Evolutionary conservation across 2,797 vertebrate genomes (phyloP).

Genomic region (Cynopterus sphinx): DNA sequence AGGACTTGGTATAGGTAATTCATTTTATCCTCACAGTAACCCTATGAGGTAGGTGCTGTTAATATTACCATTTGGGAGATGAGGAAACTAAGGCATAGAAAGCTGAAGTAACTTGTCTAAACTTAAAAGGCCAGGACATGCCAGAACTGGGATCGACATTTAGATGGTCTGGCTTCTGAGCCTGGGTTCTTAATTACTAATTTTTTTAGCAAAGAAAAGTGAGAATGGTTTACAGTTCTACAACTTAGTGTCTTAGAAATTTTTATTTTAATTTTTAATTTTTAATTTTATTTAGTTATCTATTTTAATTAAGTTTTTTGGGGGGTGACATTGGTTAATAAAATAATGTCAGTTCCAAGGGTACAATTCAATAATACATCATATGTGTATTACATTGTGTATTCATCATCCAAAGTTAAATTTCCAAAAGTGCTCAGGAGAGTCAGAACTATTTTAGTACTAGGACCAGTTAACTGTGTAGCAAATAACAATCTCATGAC

Average conservation of each 20-base stretch:
- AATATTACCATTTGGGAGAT: not conserved
- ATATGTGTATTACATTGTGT: too few species aligned
- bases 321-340: too few species aligned
- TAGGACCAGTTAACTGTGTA: not conserved
- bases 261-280: too few species aligned
- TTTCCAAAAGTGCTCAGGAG: not conserved
- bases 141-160: not conserved
- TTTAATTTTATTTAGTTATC: too few species aligned
- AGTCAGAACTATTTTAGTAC: not conserved
- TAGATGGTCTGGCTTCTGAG: not conserved
- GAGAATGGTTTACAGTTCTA: not conserved
- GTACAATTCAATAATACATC: too few species aligned
- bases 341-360: too few species aligned
- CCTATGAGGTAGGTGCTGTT: not conserved
- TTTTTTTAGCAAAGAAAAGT: not conserved
- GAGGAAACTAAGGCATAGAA: not conserved
- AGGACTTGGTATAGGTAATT: not conserved
- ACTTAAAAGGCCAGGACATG: not conserved
- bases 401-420: not conserved
- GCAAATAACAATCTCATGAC: not conserved
- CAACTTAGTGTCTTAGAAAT: not conserved
- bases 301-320: too few species aligned
- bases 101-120: not conserved
- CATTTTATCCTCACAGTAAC: not conserved
- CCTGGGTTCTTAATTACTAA: not conserved